Evolutionary conservation across 2,888 invertebrate species (phyloP).

Genomic region (Brenthis ino): DNA sequence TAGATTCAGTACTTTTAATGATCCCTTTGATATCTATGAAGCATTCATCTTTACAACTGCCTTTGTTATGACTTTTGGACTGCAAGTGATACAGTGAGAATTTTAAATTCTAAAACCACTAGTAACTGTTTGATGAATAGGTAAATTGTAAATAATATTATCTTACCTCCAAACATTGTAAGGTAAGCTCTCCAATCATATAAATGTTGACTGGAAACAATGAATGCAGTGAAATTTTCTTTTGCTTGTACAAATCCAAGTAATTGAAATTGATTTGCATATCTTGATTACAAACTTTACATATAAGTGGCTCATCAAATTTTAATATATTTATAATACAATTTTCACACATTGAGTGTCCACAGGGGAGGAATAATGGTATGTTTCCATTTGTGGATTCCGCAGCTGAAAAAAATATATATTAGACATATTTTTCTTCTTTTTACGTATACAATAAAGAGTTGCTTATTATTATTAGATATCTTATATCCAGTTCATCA

Average conservation of each 20-base stretch:
- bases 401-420: conserved; percentile 43
- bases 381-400: conserved; percentile 55
- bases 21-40: conserved; percentile 61
- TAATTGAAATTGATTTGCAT: conserved; percentile 53
- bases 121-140: neutral
- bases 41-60: conserved; percentile 44
- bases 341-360: conserved; percentile 86
- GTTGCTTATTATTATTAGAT: too few relatives aligned
- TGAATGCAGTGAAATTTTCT: conserved; percentile 54
- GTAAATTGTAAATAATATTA: neutral
- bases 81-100: conserved; percentile 30
- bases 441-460: too few relatives aligned
- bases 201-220: conserved; percentile 65
- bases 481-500: too few relatives aligned
- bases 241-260: conserved; percentile 46
- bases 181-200: conserved; percentile 66
- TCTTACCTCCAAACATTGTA: conserved; percentile 57
- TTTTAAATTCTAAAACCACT: conserved; percentile 8
- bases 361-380: conserved; percentile 85
- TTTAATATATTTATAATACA: conserved; percentile 76
- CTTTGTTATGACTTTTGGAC: conserved; percentile 34
- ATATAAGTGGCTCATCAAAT: conserved; percentile 70
- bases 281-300: conserved; percentile 70
- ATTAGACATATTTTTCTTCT: neutral
- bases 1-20: conserved; percentile 49